Evolutionary conservation across 2,113 vertebrate genomes (phyloP).

Genomic region (Hemicordylus capensis): DNA sequence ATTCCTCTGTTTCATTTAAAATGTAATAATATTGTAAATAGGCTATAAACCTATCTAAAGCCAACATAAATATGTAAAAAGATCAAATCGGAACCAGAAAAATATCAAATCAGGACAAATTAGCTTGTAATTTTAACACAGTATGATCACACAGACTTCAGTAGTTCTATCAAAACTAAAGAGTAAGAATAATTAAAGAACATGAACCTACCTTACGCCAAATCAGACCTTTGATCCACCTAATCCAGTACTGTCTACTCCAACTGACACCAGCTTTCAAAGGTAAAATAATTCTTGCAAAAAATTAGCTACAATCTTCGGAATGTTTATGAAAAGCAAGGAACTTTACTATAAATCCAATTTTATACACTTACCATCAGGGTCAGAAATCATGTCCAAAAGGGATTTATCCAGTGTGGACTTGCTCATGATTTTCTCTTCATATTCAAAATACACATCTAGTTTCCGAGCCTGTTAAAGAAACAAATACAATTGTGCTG

Average conservation of each 20-base stretch:
- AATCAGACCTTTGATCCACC: not conserved
- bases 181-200: not conserved
- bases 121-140: not conserved
- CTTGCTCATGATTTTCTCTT: conserved; percentile 99
- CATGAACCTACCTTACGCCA: not conserved
- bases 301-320: not conserved
- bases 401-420: conserved; percentile 95
- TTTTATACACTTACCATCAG: conserved; percentile 86
- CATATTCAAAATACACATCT: conserved; percentile 97
- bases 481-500: conserved; percentile 35
- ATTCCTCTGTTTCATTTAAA: no score
- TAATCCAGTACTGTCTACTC: not conserved
- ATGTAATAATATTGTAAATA: no score
- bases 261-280: not conserved
- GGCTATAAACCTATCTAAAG: no score
- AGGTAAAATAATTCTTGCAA: not conserved
- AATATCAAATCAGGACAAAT: no score
- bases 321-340: not conserved
- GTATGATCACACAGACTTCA: not conserved
- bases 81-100: no score
- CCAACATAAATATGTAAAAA: no score
- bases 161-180: not conserved
- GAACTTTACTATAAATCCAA: conserved; percentile 36
- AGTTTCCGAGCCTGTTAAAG: conserved; percentile 89
- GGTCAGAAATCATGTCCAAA: conserved; percentile 96